Evolutionary conservation across 2,888 invertebrate genomes (phyloP), one percentile per base, ranked within the genome.

Genomic region (Tanytarsus gracilentus): DNA sequence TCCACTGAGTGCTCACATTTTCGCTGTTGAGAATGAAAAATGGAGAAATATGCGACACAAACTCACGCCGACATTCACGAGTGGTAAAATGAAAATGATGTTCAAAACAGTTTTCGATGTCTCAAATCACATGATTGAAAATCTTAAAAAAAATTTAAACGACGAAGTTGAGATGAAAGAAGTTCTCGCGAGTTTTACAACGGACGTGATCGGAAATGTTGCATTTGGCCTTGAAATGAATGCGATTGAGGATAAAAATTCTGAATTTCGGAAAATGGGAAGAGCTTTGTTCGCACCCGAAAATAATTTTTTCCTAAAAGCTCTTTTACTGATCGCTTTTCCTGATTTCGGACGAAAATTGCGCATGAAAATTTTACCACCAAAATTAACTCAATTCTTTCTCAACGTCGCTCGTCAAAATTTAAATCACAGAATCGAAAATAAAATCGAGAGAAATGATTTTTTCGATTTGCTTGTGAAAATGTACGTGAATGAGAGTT

Each of bases 201-300:
- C 75, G 8, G 78, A 79, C 64, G 75, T 78, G 0, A 77, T 78
- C 39, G 76, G 76, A 1, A 70, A 69, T 0, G 74, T 75, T 64
- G 76, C 75, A 8, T 78, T 78, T 64, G 78, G 77, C 0, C 67
- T 77, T 5, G 73, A 76, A 11, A 72, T 74, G 62, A 74, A 76
- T 62, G 73, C 29, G 73, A 48, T 68, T 76, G 9, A 64, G 68
- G 66, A 76, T 66, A 70, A 73, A 0, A 62, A 72, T 36, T 69
- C 73, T 0, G 68, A 70, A 27, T 75, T 75, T 63, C 67, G 69
- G 1, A 55, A 44, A 9, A 67, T 64, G 61, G 65, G 64, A 18
- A 58, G 27, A 14, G 50, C 21, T 40, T 55, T 62, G 2, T 61
- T 65, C 55, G 18, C 7, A 49, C 11, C 25, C 14, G 40, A 40